A percentile compares a stretch with the other conserved stretches of the same genome.
Conservation (phyloP, 2,113 vertebrate species). For the Cettia cetti region DNA sequence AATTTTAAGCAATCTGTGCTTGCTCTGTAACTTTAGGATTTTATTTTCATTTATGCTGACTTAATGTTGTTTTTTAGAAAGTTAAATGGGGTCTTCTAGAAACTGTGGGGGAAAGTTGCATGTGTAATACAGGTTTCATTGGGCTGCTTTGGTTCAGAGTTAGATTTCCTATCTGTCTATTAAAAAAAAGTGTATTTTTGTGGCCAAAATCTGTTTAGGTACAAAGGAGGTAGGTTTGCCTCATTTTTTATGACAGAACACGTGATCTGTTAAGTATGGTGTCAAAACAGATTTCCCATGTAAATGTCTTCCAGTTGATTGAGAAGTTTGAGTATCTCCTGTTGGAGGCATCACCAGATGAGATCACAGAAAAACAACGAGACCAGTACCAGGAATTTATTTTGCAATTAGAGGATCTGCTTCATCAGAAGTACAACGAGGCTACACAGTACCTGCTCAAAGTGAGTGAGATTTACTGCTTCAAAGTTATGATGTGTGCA, state of each 20-base stretch:
- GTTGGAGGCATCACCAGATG: slow-evolving; percentile 58
- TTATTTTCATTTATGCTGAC: neutral
- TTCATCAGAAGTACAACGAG: slow-evolving; percentile 75
- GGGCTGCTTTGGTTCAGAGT: neutral
- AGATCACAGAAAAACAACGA: slow-evolving; percentile 23
- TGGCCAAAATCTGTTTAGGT: neutral
- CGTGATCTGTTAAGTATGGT: neutral
- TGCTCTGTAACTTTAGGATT: neutral
- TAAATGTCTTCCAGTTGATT: slow-evolving; percentile 75
- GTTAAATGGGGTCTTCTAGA: neutral
- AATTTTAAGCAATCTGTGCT: neutral
- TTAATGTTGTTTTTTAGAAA: neutral
- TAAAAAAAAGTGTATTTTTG: neutral
- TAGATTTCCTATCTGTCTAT: neutral
- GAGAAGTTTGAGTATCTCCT: slow-evolving; percentile 80
- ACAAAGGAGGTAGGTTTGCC: neutral
- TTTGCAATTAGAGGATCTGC: slow-evolving; percentile 73
- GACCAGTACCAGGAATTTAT: slow-evolving; percentile 73
- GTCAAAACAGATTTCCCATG: neutral
- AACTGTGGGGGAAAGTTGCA: accelerated
- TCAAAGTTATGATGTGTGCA: neutral
- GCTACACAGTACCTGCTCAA: slow-evolving; percentile 82
- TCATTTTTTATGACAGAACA: neutral
- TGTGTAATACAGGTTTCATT: neutral
- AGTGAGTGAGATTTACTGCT: slow-evolving; percentile 63